These are phyloP conservation scores for Falcaria lacertinaria DNA, from an alignment of 2,888 invertebrate genomes.

Conservation along the genomic window DNA sequence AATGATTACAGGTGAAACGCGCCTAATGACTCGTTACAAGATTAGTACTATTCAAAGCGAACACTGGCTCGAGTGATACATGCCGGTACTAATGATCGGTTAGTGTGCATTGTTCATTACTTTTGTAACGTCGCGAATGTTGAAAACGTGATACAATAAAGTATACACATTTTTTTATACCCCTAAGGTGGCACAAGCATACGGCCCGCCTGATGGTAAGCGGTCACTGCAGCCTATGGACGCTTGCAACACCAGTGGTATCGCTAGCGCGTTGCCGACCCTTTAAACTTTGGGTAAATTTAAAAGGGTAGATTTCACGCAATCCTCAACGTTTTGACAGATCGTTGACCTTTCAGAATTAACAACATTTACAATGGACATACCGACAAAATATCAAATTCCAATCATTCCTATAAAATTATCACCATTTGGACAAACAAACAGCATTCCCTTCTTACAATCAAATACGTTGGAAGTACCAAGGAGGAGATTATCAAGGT, in stretches of 20 bases:
- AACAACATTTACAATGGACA: not conserved
- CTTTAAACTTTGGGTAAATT: too few relatives aligned
- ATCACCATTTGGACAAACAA: not conserved
- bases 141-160: too few relatives aligned
- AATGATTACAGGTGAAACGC: constrained; percentile 45
- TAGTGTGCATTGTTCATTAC: not conserved
- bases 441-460: not conserved
- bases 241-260: too few relatives aligned
- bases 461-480: not conserved
- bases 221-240: too few relatives aligned
- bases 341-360: not conserved
- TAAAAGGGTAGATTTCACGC: not conserved
- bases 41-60: constrained; percentile 34
- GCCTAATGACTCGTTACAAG: constrained; percentile 47
- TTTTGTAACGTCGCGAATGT: not conserved
- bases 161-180: too few relatives aligned
- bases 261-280: too few relatives aligned
- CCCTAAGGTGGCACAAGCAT: too few relatives aligned
- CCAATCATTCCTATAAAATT: not conserved
- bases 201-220: too few relatives aligned
- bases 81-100: not conserved
- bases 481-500: not conserved
- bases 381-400: not conserved
- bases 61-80: constrained; percentile 15
- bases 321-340: not conserved